Base-by-base conservation (phyloP, 2,888 invertebrate species). In the Dynastes maya region DNA sequence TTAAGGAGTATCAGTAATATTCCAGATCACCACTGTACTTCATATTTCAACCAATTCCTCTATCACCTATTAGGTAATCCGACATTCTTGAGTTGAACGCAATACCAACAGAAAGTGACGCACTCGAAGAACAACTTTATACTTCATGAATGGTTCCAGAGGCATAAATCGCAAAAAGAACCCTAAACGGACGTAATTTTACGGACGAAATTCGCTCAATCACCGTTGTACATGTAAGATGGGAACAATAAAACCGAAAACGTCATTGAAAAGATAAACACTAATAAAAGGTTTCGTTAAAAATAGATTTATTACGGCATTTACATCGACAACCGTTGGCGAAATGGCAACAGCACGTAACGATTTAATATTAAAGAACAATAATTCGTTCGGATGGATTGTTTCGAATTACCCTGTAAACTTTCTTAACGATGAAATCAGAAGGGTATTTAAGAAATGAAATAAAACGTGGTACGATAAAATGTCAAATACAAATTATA, bases 181-280 rank as follows among this genome's bases (percentile, higher is more conserved):
- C 22, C 22, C 22, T 22, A 22, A 58, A 58, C 16, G 4, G 22
- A 8, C 11, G 70, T 70, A 27, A 27, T n/a, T 22, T 67, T 16
- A 49, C 67, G 67, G 16, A 9, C 27, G 49, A 49, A 49, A 49
- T 45, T 22, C 58, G 29, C 58, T 22, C 4, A 9, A n/a, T 6
- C 55, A 8, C 8, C 55, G 22, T 1, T 1, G 27, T 58, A 58
- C 22, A 22, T 22, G 22, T 45, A 45, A 58, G 55, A 58, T 22
- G 72, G 58, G n/a, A 70, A 70, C 58, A 72, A 72, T 72, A 72
- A 72, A 58, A 58, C 58, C 13, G 16, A 9, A 72, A 72, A 72
- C 72, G 72, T 72, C 72, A 72, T 72, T 58, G 16, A 58, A 72
- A 58, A 58, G 72, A 61, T 72, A 72, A 72, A 72, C 72, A 72